Evolutionary conservation across 2,113 vertebrate species (phyloP).

Genomic region (Brienomyrus brachyistius): DNA sequence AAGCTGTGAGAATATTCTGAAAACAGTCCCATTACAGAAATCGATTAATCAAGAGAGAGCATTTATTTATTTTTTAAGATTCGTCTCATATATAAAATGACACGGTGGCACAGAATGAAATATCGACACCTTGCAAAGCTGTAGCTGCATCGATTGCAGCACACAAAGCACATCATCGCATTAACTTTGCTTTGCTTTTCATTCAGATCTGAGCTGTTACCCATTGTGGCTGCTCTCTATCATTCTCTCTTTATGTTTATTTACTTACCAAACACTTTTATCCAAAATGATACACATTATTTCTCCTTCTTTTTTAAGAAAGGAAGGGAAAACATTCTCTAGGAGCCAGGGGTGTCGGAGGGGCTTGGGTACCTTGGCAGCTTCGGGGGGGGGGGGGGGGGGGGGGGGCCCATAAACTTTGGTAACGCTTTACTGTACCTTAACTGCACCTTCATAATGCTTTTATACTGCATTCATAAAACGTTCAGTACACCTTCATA

Average conservation of each 20-base stretch:
- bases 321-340: background rate
- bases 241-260: background rate
- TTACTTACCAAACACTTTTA: background rate
- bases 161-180: background rate
- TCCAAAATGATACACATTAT: background rate
- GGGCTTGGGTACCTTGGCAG: background rate
- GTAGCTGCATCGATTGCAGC: background rate
- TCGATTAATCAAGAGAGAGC: background rate
- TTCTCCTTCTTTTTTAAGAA: background rate
- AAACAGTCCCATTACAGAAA: background rate
- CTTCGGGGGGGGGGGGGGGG: no score
- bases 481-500: no score
- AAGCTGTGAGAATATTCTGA: background rate
- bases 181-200: background rate
- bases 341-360: background rate
- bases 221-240: background rate
- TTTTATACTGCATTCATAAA: no score
- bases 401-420: background rate
- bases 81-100: conserved; percentile 5
- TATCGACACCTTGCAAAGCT: background rate
- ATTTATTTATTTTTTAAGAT: background rate
- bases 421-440: no score
- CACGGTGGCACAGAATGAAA: background rate
- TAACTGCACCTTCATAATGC: no score
- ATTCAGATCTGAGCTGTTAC: background rate